Evolutionary conservation across 2,113 vertebrate species (phyloP).

Genomic region (Entomyzon cyanotis): DNA sequence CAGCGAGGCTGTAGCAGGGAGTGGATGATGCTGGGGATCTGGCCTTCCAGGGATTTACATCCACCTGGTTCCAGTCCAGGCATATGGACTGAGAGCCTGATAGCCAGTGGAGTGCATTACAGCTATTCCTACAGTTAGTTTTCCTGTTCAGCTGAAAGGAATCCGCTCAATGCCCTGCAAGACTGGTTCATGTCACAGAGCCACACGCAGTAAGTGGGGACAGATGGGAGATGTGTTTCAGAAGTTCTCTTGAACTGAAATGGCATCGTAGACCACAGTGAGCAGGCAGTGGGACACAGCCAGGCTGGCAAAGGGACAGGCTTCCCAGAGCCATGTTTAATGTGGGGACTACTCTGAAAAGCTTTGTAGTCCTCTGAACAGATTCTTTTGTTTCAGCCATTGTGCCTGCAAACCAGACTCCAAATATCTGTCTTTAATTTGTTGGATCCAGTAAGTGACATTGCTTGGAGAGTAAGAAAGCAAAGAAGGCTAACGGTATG

Average conservation of each 20-base stretch:
- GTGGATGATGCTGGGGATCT: not conserved
- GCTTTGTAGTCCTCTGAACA: not conserved
- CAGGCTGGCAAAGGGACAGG: not conserved
- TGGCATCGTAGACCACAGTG: fast-evolving
- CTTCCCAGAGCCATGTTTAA: not conserved
- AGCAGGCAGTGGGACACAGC: not conserved
- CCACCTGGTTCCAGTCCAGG: not conserved
- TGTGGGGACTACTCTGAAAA: not conserved
- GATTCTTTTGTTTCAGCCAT: not conserved
- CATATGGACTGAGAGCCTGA: not conserved
- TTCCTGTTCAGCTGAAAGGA: not conserved
- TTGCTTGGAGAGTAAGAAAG: not conserved
- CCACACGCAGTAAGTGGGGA: not conserved
- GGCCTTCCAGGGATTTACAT: not conserved
- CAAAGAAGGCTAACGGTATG: not conserved
- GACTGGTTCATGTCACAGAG: not conserved
- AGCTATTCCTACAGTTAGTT: not conserved
- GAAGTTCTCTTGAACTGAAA: not conserved
- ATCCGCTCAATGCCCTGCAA: not conserved
- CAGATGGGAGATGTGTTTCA: not conserved
- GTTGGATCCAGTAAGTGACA: not conserved
- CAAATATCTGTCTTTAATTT: not conserved
- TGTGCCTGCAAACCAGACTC: not conserved
- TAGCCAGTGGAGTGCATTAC: not conserved
- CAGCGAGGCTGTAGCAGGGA: fast-evolving